phyloP scores from a whole-genome alignment of 92 coral and sea anemone species.

The Epizoanthus scotinus region DNA sequence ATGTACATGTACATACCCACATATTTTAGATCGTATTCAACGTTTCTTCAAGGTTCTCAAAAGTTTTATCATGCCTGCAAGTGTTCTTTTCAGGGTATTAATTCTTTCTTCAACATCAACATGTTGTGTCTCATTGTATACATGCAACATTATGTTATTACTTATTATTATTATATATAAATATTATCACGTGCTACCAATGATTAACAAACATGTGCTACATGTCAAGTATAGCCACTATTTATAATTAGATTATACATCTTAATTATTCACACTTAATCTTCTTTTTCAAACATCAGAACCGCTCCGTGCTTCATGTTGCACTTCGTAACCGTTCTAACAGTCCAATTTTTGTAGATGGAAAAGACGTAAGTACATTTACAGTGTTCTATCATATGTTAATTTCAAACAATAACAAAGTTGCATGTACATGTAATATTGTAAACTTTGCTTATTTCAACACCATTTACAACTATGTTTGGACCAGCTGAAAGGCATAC shows the following conservation, averaged over 20 bases:
- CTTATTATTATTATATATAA: too few relatives aligned
- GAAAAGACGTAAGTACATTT: constrained; percentile 81
- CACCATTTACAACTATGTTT: neutral
- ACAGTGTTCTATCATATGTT: neutral
- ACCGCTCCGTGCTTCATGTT: constrained; percentile 91
- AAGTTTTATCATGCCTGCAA: too few relatives aligned
- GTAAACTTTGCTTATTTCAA: neutral
- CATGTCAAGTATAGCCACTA: neutral
- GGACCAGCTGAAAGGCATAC: neutral
- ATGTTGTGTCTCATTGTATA: too few relatives aligned
- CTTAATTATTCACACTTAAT: neutral
- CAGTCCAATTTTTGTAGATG: constrained; percentile 83
- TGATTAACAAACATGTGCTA: neutral
- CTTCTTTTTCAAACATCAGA: constrained; percentile 39
- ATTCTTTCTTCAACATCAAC: too few relatives aligned
- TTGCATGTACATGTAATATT: neutral
- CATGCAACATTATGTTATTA: too few relatives aligned
- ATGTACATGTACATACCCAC: too few relatives aligned
- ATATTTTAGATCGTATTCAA: too few relatives aligned
- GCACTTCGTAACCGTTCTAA: constrained; percentile 97
- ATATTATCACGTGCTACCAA: neutral
- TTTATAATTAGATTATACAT: neutral
- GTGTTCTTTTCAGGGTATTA: too few relatives aligned
- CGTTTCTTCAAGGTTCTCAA: too few relatives aligned
- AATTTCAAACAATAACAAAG: neutral